Evolutionary conservation across 2,113 vertebrate species (phyloP), one percentile per base, ranked within the genome.

Genomic region (Scomber scombrus): DNA sequence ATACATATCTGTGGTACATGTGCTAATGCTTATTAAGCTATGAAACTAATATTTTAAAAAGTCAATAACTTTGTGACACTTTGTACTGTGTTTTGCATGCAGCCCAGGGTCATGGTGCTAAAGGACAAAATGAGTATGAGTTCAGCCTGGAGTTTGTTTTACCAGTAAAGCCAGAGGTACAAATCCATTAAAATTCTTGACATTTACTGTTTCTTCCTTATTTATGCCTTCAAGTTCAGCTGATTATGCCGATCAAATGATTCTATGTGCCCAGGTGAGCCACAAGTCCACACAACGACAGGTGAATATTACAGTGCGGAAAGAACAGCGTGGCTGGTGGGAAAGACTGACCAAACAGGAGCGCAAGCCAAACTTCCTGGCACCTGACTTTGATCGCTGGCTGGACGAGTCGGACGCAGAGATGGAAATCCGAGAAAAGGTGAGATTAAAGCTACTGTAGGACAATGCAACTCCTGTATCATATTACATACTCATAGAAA

Each of bases 321-420:
- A 99, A 87, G 92, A 94, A 49, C 92, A 94, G 86, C 94, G 90
- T 58, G 94, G 89, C 68, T 99, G 98, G 98, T 99, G 98, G 98
- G 95, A 96, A 56, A 93, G 97, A 29, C 94, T 98, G 71, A 96
- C 95, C 21, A 92, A 91, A 69, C 97, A 97, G 60, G 97, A 97
- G 91, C 96, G 96, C 51, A 97, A 96, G 52, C 98, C 97, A 0
- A 82, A 96, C 26, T 99, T 98, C 85, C 87, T 99, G 43, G 92
- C 92, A 0, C 97, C 97, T 0, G 98, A 99, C 88, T 99, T 99
- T 10, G 98, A 99, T 87, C 97, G 97, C 84, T 99, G 98, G 98
- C 69, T 99, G 78, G 97, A 99, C 0, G 98, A 99, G 78, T 99
- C 98, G 0, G 98, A 99, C 54, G 97, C 97, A 0, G 98, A 99